These are phyloP conservation scores for Cheilosia scutellata DNA, from an alignment of 2,888 invertebrate species.

Conservation along the genomic window DNA sequence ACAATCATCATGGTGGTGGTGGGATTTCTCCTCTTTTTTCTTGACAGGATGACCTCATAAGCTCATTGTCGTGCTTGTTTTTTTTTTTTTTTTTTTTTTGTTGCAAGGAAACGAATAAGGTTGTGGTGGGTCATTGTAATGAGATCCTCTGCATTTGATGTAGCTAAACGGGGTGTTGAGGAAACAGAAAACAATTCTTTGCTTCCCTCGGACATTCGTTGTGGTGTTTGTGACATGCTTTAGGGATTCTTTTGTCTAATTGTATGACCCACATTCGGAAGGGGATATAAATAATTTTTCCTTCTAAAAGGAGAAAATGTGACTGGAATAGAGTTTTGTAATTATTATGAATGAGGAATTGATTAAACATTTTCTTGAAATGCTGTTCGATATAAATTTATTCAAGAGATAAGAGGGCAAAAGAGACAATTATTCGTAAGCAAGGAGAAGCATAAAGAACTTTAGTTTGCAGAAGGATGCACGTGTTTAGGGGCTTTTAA, in stretches of 20 bases:
- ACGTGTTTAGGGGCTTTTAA: no score
- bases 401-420: neutral
- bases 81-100: slow-evolving; percentile 40
- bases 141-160: slow-evolving; percentile 40
- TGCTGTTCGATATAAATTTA: neutral
- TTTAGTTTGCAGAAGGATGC: no score
- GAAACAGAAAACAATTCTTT: slow-evolving; percentile 14
- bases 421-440: no score
- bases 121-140: slow-evolving; percentile 49
- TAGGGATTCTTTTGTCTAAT: slow-evolving; percentile 36
- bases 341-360: neutral
- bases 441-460: no score
- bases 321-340: neutral
- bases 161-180: neutral
- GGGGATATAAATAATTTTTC: no score
- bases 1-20: slow-evolving; percentile 34
- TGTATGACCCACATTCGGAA: slow-evolving; percentile 23
- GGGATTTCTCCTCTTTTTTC: neutral
- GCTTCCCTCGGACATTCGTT: slow-evolving; percentile 9
- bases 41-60: slow-evolving; percentile 48
- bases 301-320: neutral
- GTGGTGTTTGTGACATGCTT: slow-evolving; percentile 28
- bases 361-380: neutral
- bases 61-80: slow-evolving; percentile 48
- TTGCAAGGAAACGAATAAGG: slow-evolving; percentile 59